Base-by-base conservation (phyloP, 2,888 invertebrate genomes). In the Bursaphelenchus okinawaensis region DNA sequence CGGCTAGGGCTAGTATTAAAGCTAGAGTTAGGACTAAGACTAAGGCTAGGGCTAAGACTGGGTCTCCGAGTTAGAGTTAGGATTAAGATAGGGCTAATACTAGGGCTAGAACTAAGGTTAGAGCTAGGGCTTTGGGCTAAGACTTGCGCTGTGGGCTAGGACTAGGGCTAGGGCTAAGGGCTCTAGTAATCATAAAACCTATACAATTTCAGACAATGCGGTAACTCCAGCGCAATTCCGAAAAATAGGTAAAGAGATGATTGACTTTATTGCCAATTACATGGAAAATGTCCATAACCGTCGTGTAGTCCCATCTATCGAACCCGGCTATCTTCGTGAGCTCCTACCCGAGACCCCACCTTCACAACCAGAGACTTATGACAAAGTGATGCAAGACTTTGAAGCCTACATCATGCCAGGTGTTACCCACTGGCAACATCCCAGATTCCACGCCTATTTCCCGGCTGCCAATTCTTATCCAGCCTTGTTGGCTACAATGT, bases 401-500 rank as follows among this genome's bases (percentile, higher is more conserved):
- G 91, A 91, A 81, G 86, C 88, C 73, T 87, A 90, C 62, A 90
- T 98, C 71, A 89, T 93, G 89, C 94, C 94, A 0, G 95, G 95
- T 73, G 92, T 96, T 72, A 95, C 95, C 0, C 93, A 96, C 84
- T 98, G 98, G 98, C 95, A 96, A 83, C 96, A 96, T 87, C 96
- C 96, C 0, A 87, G 92, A 66, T 98, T 98, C 85, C 95, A 96
- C 84, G 98, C 98, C 0, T 99, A 99, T 84, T 99, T 98, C 83
- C 96, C 98, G 4, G 89, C 95, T 16, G 96, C 96, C 19, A 95
- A 95, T 85, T 93, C 91, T 0, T 98, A 89, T 84, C 96, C 96
- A 1, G 94, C 95, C 7, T 94, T 98, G 71, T 87, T 98, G 57
- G 98, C 92, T 4, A 96, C 98, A 82, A 94, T 98, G 93, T 86